These are phyloP conservation scores for Turritopsis dohrnii DNA, from an alignment of 30 jellyfish, hydroid and myxozoan species.

Conservation along the genomic window DNA sequence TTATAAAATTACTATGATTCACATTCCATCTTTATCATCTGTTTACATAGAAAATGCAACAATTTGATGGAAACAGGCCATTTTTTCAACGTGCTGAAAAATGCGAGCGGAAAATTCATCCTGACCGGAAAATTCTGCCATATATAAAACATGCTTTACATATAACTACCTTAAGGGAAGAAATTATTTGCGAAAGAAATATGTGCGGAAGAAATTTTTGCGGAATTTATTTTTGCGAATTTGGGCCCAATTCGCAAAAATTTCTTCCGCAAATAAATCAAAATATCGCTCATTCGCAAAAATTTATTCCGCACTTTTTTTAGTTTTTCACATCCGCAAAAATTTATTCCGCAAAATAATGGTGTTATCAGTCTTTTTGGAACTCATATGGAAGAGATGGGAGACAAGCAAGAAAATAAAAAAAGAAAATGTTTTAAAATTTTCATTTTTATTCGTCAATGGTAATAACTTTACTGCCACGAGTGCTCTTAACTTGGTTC, in stretches of 20 bases:
- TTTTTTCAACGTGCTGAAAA: neutral
- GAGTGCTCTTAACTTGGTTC: neutral
- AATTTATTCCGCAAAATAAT: neutral
- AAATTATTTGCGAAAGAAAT: neutral
- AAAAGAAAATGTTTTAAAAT: neutral
- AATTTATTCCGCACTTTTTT: neutral
- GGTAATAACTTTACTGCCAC: neutral
- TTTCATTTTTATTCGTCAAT: neutral
- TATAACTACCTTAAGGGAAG: neutral
- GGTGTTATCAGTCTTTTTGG: neutral
- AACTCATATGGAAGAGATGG: neutral
- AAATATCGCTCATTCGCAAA: neutral
- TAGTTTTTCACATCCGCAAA: neutral
- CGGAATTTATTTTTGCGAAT: neutral
- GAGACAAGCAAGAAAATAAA: neutral
- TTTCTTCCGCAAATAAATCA: neutral
- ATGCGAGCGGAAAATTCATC: too few relatives aligned
- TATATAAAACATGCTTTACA: neutral
- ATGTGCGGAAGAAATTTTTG: neutral
- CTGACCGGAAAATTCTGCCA: too few relatives aligned
- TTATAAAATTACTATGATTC: too few relatives aligned
- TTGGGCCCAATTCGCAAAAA: neutral
- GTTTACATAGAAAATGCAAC: too few relatives aligned
- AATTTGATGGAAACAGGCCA: too few relatives aligned
- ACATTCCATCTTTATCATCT: too few relatives aligned